These are phyloP conservation scores for Cromileptes altivelis DNA, from an alignment of 2,113 vertebrate species.

Conservation along the genomic window DNA sequence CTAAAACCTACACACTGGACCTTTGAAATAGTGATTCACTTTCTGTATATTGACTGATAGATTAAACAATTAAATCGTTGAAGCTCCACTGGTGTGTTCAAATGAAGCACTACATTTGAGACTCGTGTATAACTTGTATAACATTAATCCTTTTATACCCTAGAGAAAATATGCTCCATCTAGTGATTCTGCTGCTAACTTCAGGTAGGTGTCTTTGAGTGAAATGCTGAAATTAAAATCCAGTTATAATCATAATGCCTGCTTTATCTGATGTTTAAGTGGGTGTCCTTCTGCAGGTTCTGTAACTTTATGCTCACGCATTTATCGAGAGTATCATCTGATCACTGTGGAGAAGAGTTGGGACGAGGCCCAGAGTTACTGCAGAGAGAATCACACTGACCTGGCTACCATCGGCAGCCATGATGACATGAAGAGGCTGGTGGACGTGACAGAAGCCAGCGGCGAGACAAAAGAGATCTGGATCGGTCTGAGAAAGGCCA, in stretches of 20 bases:
- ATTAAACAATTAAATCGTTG: no score
- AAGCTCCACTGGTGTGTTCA: background rate
- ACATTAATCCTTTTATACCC: background rate
- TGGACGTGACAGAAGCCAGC: background rate
- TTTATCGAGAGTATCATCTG: background rate
- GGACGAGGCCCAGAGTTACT: slow-evolving; percentile 12
- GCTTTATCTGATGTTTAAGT: background rate
- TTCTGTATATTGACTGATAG: no score
- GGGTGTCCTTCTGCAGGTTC: background rate
- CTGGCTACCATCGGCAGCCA: slow-evolving; percentile 1
- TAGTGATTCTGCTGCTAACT: slow-evolving; percentile 10
- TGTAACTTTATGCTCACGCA: background rate
- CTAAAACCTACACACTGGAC: no score
- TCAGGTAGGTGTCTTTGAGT: slow-evolving; percentile 19
- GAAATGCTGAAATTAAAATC: background rate
- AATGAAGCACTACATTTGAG: background rate
- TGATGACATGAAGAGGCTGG: background rate
- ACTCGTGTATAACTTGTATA: background rate
- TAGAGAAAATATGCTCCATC: background rate
- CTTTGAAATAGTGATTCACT: no score
- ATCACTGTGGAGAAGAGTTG: fast-evolving
- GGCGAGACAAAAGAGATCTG: background rate
- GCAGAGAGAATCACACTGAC: slow-evolving; percentile 2
- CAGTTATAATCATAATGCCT: background rate
- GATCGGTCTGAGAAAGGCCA: slow-evolving; percentile 21